Evolutionary conservation across 92 coral and sea anemone genomes (phyloP), one percentile per base, ranked within the genome.

Genomic region (Phenganax subtilis): DNA sequence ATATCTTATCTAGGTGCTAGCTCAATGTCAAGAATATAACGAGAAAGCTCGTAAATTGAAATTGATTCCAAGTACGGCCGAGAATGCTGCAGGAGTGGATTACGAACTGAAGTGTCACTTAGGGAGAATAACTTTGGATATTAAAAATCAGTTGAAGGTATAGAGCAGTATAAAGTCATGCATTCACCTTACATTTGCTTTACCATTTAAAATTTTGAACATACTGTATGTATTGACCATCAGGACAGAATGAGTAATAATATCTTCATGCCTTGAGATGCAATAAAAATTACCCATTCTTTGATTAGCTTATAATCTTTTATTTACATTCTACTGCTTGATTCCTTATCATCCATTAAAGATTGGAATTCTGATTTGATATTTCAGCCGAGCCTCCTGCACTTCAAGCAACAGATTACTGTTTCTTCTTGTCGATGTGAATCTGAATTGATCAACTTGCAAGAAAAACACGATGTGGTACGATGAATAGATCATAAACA

Each of bases 391-490:
- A 87, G 88, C 25, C 72, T 93, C 70, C 75, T 91, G 51, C 85
- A 89, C 51, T 90, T 93, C 52, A 86, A 86, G 58, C 97, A 88
- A 63, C 90, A 90, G 80, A 86, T 93, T 56, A 84, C 88, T 65
- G 97, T 91, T 70, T 86, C 85, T 71, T 83, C 85, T 9, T 92
- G 97, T 9, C 85, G 87, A 28, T 51, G 80, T 16, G 88, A 91
- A 69, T 91, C 97, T 1, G 92, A 89, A 67, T 87, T 88, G 64
- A 88, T 93, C 80, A 93, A 90, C 44, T 93, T 89, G 51, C 90
- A 91, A 54, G 98, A 93, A 58, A 88, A 91, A 20, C 85, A 88
- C 12, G 97, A 93, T 60, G 92, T 91, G 97, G 98, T 93, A 69
- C 28, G 69, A 51, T 8, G 14, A 17, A 25, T 20, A 20, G 25